Evolutionary conservation across 2,888 invertebrate species (phyloP).

Genomic region (Bimastos eiseni): DNA sequence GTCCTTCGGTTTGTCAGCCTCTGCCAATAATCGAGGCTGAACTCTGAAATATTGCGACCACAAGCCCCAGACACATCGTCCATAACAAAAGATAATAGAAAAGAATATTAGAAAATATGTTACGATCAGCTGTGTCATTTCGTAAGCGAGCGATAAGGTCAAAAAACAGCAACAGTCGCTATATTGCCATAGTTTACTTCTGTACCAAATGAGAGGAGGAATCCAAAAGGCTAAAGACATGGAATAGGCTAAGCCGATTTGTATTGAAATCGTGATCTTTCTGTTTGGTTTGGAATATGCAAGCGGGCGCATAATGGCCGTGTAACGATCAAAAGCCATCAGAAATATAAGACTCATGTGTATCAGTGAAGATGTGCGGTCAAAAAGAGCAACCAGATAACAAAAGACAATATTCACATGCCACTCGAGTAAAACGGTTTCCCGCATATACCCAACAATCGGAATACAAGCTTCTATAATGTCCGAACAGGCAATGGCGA

Average conservation of each 20-base stretch:
- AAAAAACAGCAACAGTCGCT: background rate
- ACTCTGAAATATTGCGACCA: background rate
- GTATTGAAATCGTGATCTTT: background rate
- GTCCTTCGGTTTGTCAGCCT: background rate
- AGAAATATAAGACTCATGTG: background rate
- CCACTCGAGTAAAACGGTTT: background rate
- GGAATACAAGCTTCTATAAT: background rate
- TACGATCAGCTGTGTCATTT: background rate
- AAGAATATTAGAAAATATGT: background rate
- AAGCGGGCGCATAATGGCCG: background rate
- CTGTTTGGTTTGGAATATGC: background rate
- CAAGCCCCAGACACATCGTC: slow-evolving; percentile 14
- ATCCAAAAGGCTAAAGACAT: background rate
- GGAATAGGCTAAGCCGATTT: background rate
- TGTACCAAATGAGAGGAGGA: background rate
- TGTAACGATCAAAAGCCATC: background rate
- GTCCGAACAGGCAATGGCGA: background rate
- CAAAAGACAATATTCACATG: background rate
- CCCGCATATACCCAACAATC: background rate
- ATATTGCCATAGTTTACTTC: no score
- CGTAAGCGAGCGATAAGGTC: background rate
- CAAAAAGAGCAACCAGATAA: background rate
- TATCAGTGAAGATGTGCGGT: background rate
- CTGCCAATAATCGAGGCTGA: background rate
- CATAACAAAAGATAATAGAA: background rate